Conservation (phyloP, 2,113 vertebrate species). For the Stictonetta naevosa region DNA sequence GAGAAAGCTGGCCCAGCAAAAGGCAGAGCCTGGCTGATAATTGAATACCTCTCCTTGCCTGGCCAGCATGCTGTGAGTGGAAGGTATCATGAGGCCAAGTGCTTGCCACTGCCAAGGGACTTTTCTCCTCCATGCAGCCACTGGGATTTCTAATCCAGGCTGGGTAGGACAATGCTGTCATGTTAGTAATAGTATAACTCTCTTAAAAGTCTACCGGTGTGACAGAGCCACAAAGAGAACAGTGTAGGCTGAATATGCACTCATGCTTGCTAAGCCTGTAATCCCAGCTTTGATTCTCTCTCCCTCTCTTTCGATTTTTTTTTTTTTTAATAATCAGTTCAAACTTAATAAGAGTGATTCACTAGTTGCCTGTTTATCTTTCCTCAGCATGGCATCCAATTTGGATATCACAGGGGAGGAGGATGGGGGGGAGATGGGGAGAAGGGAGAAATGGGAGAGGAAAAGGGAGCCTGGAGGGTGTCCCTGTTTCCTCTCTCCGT, state of each 20-base stretch:
- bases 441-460: background rate
- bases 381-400: background rate
- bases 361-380: constrained; percentile 26
- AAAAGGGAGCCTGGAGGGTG: background rate
- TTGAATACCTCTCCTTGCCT: constrained; percentile 39
- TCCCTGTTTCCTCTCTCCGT: background rate
- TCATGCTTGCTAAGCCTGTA: constrained; percentile 66
- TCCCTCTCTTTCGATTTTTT: background rate
- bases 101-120: constrained; percentile 49
- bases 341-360: constrained; percentile 51
- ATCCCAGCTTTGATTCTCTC: constrained; percentile 64
- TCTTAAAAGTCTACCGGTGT: constrained; percentile 60
- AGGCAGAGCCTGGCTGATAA: constrained; percentile 34
- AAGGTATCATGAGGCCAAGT: constrained; percentile 30
- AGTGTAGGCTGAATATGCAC: constrained; percentile 67
- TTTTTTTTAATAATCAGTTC: constrained; percentile 13
- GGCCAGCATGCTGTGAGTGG: background rate
- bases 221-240: constrained; percentile 65
- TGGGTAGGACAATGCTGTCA: constrained; percentile 66
- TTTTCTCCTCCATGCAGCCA: constrained; percentile 8
- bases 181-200: constrained; percentile 67
- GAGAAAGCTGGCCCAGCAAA: constrained; percentile 42
- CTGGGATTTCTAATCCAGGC: constrained; percentile 62
- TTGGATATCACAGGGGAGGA: background rate
- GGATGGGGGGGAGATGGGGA: background rate